phyloP scores from a whole-genome alignment of 2,888 invertebrate genomes.

The Serripes groenlandicus region DNA sequence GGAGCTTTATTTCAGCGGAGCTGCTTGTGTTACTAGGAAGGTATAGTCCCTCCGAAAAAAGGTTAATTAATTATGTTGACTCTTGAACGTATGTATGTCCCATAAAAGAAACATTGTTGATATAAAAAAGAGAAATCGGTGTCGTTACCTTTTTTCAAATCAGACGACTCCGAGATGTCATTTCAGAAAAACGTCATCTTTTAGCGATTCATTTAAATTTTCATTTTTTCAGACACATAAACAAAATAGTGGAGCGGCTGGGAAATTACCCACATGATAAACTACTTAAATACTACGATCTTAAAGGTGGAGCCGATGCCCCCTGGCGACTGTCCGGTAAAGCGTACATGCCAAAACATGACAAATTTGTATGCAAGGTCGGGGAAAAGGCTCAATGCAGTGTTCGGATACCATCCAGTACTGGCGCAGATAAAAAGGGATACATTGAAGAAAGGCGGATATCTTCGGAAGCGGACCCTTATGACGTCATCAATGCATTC shows the following conservation, averaged over 20 bases:
- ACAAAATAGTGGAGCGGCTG: slow-evolving; percentile 35
- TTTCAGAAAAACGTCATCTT: too few species aligned
- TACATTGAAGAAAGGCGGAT: slow-evolving; percentile 51
- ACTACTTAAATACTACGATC: slow-evolving; percentile 35
- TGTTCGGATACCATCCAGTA: slow-evolving; percentile 38
- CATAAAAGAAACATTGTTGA: too few species aligned
- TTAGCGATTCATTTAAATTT: too few species aligned
- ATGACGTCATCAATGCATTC: slow-evolving; percentile 33
- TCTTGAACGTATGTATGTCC: too few species aligned
- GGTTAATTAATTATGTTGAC: too few species aligned
- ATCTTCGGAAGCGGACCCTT: slow-evolving; percentile 44
- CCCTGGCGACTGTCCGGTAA: slow-evolving; percentile 38
- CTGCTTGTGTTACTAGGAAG: too few species aligned
- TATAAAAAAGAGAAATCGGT: too few species aligned
- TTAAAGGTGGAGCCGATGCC: slow-evolving; percentile 26
- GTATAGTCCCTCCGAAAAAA: too few species aligned
- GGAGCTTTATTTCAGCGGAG: too few species aligned
- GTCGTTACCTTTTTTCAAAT: too few species aligned
- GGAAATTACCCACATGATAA: slow-evolving; percentile 21
- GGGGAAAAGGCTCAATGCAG: slow-evolving; percentile 30
- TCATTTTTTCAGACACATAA: slow-evolving; percentile 22
- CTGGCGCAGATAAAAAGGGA: slow-evolving; percentile 23
- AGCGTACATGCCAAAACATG: slow-evolving; percentile 30
- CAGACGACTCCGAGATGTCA: too few species aligned
- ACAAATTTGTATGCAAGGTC: slow-evolving; percentile 25